Evolutionary conservation across 2,888 invertebrate species (phyloP), one percentile per base, ranked within the genome.

Genomic region (Alitta virens): DNA sequence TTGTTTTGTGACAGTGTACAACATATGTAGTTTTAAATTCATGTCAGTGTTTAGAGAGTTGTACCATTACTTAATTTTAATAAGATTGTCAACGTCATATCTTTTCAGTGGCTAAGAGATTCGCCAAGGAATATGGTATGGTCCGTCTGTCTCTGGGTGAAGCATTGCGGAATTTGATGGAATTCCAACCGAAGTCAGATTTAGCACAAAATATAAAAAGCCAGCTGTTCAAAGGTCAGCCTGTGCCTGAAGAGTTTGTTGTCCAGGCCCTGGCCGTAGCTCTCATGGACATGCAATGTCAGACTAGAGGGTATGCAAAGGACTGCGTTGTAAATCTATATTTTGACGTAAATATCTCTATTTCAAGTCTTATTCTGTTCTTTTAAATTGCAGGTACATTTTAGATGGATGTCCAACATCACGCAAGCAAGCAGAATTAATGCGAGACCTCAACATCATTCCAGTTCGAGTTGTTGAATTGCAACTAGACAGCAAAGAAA

Each of bases 381-480:
- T 33, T 33, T 12, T 33, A n/a, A n/a, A 21, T 54, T 65, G 12
- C 68, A 82, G 82, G 25, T 82, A 76, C 68, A 74, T 82, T 2
- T 64, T 83, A 54, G 83, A 83, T 72, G 82, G 81, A 0, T 81
- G 70, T 67, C 82, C 82, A 24, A 58, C 74, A 56, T 78, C 77
- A 9, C 74, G 72, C 63, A 68, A 69, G 5, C 82, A 82, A 65
- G 71, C 80, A 21, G 76, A 78, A 2, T 62, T 82, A 65, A 74
- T 83, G 75, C 77, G 77, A 7, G 75, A 79, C 52, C 64, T 74
- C 21, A 72, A 73, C 65, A 76, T 83, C 54, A 79, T 82, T 50
- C 82, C 82, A 23, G 75, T 79, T 27, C 67, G 78, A 51, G 75
- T 83, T 24, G 68, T 83, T 40, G 78, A 81, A 64, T 70, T 83